Evolutionary conservation across 2,888 invertebrate genomes (phyloP).

Genomic region (Nemurella pictetii): DNA sequence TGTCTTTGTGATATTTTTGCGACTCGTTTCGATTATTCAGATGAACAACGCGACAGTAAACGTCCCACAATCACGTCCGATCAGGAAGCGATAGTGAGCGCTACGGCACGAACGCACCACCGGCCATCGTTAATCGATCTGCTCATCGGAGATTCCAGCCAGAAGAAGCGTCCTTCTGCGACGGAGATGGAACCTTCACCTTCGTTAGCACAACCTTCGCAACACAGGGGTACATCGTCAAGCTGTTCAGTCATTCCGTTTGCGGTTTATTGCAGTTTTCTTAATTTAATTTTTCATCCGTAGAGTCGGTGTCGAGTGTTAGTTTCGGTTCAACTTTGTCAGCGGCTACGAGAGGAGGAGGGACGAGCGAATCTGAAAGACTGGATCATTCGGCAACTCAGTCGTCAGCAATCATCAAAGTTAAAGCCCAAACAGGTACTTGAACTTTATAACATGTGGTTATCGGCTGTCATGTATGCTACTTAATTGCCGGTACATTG

Average conservation of each 20-base stretch:
- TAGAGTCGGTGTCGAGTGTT: constrained; percentile 45
- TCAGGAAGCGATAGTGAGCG: constrained; percentile 32
- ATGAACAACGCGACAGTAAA: constrained; percentile 43
- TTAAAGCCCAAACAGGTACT: constrained; percentile 39
- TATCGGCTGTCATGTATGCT: not conserved
- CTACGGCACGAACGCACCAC: constrained; percentile 55
- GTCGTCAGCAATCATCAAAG: constrained; percentile 38
- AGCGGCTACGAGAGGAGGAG: constrained; percentile 39
- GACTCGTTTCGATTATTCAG: constrained; percentile 33
- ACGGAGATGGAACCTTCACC: constrained; percentile 43
- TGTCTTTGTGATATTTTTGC: not conserved
- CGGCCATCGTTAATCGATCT: constrained; percentile 70
- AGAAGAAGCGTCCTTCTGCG: constrained; percentile 47
- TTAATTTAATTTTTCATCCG: no score
- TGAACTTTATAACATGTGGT: not conserved
- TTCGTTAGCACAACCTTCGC: constrained; percentile 14
- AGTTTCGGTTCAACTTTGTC: constrained; percentile 43
- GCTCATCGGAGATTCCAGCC: constrained; percentile 60
- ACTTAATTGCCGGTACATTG: not conserved
- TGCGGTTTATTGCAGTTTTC: no score
- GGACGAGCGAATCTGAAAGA: constrained; percentile 38
- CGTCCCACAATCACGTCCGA: constrained; percentile 35
- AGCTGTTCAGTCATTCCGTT: no score
- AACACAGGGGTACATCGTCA: constrained; percentile 30
- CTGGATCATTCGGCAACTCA: constrained; percentile 36